Evolutionary conservation across 2,797 vertebrate species (phyloP).

Genomic region (Semotilus atromaculatus): DNA sequence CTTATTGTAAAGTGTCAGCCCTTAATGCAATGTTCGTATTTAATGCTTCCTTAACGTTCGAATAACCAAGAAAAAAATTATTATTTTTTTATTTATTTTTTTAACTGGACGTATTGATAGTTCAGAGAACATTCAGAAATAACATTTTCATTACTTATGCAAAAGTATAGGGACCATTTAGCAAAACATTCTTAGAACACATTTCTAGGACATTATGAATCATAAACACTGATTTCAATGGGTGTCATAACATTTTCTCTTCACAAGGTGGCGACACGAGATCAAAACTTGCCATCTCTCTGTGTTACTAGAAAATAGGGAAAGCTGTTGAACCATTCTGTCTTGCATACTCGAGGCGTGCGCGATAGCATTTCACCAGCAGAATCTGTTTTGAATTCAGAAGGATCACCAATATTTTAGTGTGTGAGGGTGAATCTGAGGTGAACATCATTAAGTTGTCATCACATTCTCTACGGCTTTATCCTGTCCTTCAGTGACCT

Average conservation of each 20-base stretch:
- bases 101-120: neutral
- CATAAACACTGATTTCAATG: neutral
- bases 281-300: constrained; percentile 9
- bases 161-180: neutral
- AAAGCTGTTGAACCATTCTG: neutral
- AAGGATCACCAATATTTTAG: neutral
- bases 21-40: neutral
- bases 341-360: neutral
- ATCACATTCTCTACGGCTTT: constrained; percentile 10
- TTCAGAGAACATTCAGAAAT: neutral
- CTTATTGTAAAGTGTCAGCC: neutral
- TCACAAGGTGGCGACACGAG: constrained; percentile 73
- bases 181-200: neutral
- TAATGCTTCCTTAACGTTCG: neutral
- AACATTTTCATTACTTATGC: neutral
- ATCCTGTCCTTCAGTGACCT: constrained; percentile 32
- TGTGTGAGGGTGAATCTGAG: constrained; percentile 11
- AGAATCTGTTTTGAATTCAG: constrained; percentile 20
- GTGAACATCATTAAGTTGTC: constrained; percentile 25
- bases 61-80: neutral
- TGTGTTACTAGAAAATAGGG: neutral
- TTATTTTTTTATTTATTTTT: no score
- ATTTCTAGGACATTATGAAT: neutral
- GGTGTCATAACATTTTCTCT: neutral
- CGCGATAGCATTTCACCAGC: neutral